phyloP scores from a whole-genome alignment of 2,888 invertebrate species.

The Griposia aprilina region DNA sequence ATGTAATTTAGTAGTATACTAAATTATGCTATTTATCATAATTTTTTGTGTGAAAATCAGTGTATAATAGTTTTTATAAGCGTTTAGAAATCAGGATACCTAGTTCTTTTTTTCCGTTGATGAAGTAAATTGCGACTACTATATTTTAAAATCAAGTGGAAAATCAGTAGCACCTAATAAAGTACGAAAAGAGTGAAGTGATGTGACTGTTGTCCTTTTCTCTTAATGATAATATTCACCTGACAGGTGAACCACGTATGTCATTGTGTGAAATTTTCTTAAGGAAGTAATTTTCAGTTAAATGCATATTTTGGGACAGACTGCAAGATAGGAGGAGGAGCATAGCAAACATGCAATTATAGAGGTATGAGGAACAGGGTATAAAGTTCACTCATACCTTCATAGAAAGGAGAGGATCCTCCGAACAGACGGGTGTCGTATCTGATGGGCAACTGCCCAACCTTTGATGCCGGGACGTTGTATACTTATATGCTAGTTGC shows the following conservation, averaged over 20 bases:
- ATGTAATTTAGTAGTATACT: conserved; percentile 31
- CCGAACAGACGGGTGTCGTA: too few relatives aligned
- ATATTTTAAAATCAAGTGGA: neutral
- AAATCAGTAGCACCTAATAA: neutral
- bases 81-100: neutral
- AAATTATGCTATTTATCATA: conserved; percentile 12
- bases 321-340: too few relatives aligned
- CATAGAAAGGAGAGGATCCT: too few relatives aligned
- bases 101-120: neutral
- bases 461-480: too few relatives aligned
- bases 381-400: too few relatives aligned
- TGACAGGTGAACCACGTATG: neutral
- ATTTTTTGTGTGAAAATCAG: conserved; percentile 31
- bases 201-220: neutral
- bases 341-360: too few relatives aligned
- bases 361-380: too few relatives aligned
- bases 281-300: neutral
- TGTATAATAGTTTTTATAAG: conserved; percentile 9
- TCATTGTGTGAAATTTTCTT: neutral
- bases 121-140: conserved; percentile 23
- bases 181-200: neutral
- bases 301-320: too few relatives aligned
- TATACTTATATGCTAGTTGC: too few relatives aligned
- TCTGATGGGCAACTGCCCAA: too few relatives aligned
- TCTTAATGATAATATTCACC: neutral